A percentile compares a stretch with the other conserved stretches of the same genome.
Conservation (phyloP, 64 coral and sea anemone species). For the Actinia tenebrosa region DNA sequence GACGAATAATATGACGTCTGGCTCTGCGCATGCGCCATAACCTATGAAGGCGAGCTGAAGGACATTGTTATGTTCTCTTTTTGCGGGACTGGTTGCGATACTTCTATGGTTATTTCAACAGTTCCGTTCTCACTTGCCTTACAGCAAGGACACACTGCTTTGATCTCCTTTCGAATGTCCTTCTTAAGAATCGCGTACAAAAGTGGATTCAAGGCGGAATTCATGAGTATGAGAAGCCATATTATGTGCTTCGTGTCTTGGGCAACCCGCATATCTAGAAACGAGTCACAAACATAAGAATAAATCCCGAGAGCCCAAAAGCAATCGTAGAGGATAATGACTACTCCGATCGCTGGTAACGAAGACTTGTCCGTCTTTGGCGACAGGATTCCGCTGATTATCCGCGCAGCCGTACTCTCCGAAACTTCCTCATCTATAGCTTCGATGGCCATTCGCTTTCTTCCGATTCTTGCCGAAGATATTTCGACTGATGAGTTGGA, state of each 20-base stretch:
- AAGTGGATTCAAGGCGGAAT: slow-evolving; percentile 34
- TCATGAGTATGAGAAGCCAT: slow-evolving; percentile 25
- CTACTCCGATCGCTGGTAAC: slow-evolving; percentile 16
- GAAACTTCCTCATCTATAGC: slow-evolving; percentile 26
- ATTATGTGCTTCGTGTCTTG: slow-evolving; percentile 8
- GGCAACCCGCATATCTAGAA: background rate
- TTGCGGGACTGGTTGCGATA: background rate
- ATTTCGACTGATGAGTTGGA: slow-evolving; percentile 1
- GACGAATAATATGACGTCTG: too few relatives aligned
- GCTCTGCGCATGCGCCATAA: too few relatives aligned
- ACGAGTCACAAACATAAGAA: slow-evolving; percentile 22
- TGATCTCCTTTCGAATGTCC: slow-evolving; percentile 30
- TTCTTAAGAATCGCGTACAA: slow-evolving; percentile 40
- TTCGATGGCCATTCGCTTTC: background rate
- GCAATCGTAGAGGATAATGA: slow-evolving; percentile 14
- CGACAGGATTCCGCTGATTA: slow-evolving; percentile 6
- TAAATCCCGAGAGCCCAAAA: slow-evolving; percentile 17
- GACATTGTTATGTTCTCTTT: background rate
- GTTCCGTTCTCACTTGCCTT: background rate
- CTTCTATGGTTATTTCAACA: background rate
- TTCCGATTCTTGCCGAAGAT: background rate
- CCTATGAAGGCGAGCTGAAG: background rate
- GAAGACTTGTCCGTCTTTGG: slow-evolving; percentile 25
- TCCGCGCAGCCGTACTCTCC: slow-evolving; percentile 21
- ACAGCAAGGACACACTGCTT: slow-evolving; percentile 3